phyloP scores from a whole-genome alignment of 2,797 vertebrate genomes.

The Ibycter americanus region DNA sequence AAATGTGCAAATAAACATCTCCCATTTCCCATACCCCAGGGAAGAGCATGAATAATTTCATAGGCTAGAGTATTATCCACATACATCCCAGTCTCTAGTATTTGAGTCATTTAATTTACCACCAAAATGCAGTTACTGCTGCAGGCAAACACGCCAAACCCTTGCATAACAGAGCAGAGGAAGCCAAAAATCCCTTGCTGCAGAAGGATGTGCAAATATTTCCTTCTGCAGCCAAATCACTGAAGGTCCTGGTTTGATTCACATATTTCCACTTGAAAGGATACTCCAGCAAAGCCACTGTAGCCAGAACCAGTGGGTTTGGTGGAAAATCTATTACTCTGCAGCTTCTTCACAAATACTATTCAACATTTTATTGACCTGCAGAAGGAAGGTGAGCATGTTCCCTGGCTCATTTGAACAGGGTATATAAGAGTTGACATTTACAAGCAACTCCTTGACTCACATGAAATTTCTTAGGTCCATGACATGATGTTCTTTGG shows the following conservation, averaged over 20 bases:
- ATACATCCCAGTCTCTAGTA: not conserved
- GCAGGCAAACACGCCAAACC: conserved; percentile 20
- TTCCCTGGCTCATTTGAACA: not conserved
- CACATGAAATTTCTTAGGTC: not conserved
- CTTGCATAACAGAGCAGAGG: not conserved
- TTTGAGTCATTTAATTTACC: not conserved
- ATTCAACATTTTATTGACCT: not conserved
- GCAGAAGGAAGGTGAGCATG: not conserved
- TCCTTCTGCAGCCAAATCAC: not conserved
- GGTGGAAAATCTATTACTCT: not conserved
- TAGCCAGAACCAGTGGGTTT: not conserved
- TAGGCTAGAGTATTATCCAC: not conserved
- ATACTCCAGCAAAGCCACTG: not conserved
- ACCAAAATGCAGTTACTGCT: not conserved
- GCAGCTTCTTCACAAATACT: not conserved
- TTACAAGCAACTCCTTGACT: not conserved
- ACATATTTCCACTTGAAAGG: not conserved
- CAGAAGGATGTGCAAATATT: not conserved
- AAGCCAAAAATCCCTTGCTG: not conserved
- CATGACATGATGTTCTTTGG: not conserved
- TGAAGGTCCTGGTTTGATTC: not conserved
- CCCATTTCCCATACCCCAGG: not conserved
- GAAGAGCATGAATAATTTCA: conserved; percentile 20
- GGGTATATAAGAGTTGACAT: not conserved
- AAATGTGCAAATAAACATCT: not conserved